These are phyloP conservation scores for Corticium candelabrum DNA, from an alignment of 37 sponge, comb jelly and placozoan genomes.

Conservation along the genomic window DNA sequence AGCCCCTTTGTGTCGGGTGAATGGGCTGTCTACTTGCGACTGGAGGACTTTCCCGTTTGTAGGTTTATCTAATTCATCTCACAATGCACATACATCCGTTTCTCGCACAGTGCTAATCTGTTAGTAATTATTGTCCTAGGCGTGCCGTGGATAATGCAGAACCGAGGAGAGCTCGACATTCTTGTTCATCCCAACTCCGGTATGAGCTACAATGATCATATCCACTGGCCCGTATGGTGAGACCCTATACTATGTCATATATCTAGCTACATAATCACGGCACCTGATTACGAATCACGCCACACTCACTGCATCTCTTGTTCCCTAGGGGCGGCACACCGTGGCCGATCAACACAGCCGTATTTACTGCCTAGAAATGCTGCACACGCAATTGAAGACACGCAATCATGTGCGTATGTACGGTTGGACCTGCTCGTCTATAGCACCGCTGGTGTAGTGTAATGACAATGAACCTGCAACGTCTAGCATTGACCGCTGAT, in stretches of 20 bases:
- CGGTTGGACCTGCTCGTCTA: too few species aligned
- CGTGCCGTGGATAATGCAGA: constrained; percentile 11
- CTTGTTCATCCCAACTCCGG: constrained; percentile 11
- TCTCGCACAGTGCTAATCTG: too few species aligned
- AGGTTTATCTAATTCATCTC: neutral
- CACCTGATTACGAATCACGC: too few species aligned
- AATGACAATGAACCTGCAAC: too few species aligned
- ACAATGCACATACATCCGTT: neutral
- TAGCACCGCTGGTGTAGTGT: too few species aligned
- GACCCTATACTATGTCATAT: neutral
- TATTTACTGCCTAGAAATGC: neutral
- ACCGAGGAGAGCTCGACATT: neutral
- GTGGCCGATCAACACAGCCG: neutral
- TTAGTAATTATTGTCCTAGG: too few species aligned
- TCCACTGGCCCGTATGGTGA: constrained; percentile 5
- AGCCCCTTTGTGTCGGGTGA: neutral
- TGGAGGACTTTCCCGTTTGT: constrained; percentile 1
- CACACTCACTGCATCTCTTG: too few species aligned
- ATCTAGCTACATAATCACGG: neutral
- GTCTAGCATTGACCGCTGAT: too few species aligned
- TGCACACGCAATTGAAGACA: neutral
- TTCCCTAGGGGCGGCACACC: neutral
- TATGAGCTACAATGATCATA: neutral
- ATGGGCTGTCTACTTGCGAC: constrained; percentile 1
- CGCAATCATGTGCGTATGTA: too few species aligned